These are phyloP conservation scores for Melipona beecheii DNA, from an alignment of 2,888 invertebrate species.

Conservation along the genomic window DNA sequence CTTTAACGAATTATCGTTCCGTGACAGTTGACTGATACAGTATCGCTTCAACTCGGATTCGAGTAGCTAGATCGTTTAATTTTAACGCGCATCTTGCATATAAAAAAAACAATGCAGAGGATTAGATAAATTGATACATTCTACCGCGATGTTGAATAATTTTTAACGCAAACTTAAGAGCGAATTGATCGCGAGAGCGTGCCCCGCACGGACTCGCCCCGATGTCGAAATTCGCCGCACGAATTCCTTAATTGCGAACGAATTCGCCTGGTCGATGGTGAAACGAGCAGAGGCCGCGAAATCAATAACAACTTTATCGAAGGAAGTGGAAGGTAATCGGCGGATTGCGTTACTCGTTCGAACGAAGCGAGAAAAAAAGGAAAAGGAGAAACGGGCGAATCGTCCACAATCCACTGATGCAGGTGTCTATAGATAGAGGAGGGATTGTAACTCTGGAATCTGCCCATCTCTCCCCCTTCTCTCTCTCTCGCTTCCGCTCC, in stretches of 20 bases:
- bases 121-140: too few relatives aligned
- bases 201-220: neutral
- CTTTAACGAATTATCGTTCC: too few relatives aligned
- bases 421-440: conserved; percentile 20
- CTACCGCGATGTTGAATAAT: too few relatives aligned
- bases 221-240: conserved; percentile 19
- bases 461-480: neutral
- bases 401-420: conserved; percentile 5
- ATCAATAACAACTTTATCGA: conserved; percentile 35
- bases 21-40: too few relatives aligned
- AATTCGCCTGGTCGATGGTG: conserved; percentile 15
- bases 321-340: conserved; percentile 22
- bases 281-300: conserved; percentile 13
- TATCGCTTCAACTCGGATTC: too few relatives aligned
- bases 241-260: conserved; percentile 20
- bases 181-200: too few relatives aligned
- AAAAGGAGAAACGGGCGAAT: neutral
- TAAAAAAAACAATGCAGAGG: too few relatives aligned
- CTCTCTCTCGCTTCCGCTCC: conserved; percentile 19
- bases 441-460: conserved; percentile 6
- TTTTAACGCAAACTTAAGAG: too few relatives aligned
- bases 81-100: too few relatives aligned
- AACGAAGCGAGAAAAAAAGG: neutral
- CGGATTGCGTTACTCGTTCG: conserved; percentile 23
- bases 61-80: too few relatives aligned